Conservation (phyloP, 1,140 invertebrate species). For the Cherax destructor region DNA sequence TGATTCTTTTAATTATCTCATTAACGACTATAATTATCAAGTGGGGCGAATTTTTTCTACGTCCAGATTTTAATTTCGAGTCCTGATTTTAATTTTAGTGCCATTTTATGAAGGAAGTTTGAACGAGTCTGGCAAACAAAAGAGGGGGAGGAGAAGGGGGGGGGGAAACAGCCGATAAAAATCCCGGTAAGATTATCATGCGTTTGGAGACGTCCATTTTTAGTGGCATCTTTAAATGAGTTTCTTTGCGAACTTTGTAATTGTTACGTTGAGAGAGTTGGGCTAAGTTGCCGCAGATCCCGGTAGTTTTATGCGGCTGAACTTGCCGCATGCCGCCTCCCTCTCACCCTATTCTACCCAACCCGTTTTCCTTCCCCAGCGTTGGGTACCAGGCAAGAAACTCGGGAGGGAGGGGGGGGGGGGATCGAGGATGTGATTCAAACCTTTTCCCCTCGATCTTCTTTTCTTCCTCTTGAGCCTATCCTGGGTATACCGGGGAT, state of each 20-base stretch:
- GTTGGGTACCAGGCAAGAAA: background rate
- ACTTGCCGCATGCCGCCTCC: background rate
- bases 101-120: constrained; percentile 13
- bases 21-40: constrained; percentile 29
- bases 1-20: constrained; percentile 37
- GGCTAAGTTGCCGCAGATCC: background rate
- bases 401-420: no score
- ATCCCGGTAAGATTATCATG: background rate
- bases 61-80: constrained; percentile 6
- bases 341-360: background rate
- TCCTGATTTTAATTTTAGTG: constrained; percentile 22
- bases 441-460: background rate
- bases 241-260: background rate
- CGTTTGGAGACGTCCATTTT: background rate
- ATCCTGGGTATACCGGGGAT: no score
- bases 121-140: background rate
- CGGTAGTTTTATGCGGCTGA: background rate
- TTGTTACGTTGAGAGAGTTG: background rate
- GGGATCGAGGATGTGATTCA: background rate
- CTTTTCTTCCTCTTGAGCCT: no score
- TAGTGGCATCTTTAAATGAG: background rate
- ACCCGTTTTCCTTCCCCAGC: background rate
- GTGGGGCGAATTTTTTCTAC: background rate
- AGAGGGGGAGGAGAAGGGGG: background rate
- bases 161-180: background rate